Conservation (phyloP, 2,797 vertebrate species). For the Enteromius thamalakanensis region DNA sequence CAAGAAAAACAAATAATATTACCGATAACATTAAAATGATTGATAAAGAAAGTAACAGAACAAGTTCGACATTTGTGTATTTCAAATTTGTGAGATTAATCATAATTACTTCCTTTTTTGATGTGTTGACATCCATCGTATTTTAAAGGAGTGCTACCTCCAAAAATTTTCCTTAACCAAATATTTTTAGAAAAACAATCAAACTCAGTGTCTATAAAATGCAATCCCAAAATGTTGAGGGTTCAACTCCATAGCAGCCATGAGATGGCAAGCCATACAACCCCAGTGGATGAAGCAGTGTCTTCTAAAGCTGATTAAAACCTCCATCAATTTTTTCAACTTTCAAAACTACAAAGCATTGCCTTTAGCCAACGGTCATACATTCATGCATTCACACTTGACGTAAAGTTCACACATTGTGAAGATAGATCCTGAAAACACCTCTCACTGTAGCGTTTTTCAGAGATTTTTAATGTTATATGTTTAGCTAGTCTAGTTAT, state of each 20-base stretch:
- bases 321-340: neutral
- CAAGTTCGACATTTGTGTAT: neutral
- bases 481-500: neutral
- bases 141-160: neutral
- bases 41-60: too few relatives aligned
- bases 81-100: neutral
- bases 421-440: neutral
- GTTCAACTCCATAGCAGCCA: neutral
- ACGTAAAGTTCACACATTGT: neutral
- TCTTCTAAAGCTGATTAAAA: neutral
- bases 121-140: neutral
- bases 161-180: neutral
- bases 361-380: neutral
- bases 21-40: neutral
- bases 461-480: neutral
- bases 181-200: too few relatives aligned
- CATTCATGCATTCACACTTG: neutral
- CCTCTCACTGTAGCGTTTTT: neutral
- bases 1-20: neutral
- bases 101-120: neutral
- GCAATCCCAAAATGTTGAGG: neutral
- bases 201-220: neutral
- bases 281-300: neutral
- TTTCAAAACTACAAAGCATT: neutral
- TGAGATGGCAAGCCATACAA: neutral